Evolutionary conservation across 2,797 vertebrate species (phyloP).

Genomic region (Thamnophis elegans): DNA sequence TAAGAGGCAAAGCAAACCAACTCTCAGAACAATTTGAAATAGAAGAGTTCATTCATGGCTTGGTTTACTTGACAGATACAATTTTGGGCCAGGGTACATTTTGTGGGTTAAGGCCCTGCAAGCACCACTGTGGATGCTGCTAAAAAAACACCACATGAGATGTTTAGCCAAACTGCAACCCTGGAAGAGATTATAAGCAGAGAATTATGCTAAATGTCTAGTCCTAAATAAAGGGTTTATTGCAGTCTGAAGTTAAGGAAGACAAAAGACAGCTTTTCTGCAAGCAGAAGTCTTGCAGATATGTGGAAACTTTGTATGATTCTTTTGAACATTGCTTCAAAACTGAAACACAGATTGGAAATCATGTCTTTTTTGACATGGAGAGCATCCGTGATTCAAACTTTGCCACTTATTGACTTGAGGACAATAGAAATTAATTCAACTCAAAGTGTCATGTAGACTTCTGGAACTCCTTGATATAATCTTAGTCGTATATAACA

Average conservation of each 20-base stretch:
- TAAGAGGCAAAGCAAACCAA: not conserved
- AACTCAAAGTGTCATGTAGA: not conserved
- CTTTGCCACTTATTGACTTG: not conserved
- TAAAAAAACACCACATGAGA: not conserved
- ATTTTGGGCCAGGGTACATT: not conserved
- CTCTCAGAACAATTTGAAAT: not conserved
- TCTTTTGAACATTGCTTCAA: not conserved
- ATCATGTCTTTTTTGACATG: not conserved
- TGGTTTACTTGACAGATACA: not conserved
- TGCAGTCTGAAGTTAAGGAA: not conserved
- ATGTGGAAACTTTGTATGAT: not conserved
- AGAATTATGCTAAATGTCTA: not conserved
- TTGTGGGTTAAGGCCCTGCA: not conserved
- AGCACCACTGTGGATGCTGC: not conserved
- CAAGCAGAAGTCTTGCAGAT: not conserved
- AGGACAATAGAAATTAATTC: not conserved
- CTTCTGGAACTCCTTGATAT: not conserved
- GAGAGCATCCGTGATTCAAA: not conserved
- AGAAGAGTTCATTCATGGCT: not conserved
- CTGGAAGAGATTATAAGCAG: not conserved
- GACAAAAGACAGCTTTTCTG: not conserved
- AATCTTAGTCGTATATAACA: not conserved
- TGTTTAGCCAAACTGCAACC: not conserved
- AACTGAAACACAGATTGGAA: not conserved
- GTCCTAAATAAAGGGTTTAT: not conserved